Percentiles rank a stretch among this genome's conserved stretches.
phyloP scores from a whole-genome alignment of 2,113 vertebrate species.

The Pseudorasbora parva region DNA sequence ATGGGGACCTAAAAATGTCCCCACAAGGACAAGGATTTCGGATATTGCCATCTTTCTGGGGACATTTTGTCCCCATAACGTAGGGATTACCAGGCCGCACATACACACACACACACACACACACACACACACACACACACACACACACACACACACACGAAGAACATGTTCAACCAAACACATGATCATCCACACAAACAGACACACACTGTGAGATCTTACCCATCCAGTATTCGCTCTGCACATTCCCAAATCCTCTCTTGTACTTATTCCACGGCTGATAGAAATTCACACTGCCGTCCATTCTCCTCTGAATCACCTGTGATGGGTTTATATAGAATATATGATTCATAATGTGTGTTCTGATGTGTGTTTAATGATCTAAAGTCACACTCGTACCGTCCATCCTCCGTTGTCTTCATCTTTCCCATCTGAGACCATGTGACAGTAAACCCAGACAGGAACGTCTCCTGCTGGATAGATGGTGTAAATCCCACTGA shows the following conservation, averaged over 20 bases:
- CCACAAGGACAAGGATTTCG: too few relatives aligned
- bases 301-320: conserved; percentile 70
- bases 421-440: neutral
- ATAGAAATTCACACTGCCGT: conserved; percentile 63
- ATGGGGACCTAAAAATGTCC: too few relatives aligned
- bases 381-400: conserved; percentile 51
- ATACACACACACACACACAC: conserved; percentile 61
- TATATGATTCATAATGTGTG: neutral
- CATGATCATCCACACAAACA: neutral
- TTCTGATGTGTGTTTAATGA: neutral
- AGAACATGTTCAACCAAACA: conserved; percentile 38
- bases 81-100: too few relatives aligned
- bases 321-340: conserved; percentile 50
- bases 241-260: conserved; percentile 59
- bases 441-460: neutral
- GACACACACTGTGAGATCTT: conserved; percentile 27
- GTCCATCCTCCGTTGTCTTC: conserved; percentile 68
- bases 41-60: too few relatives aligned
- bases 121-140: conserved; percentile 56
- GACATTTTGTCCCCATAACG: too few relatives aligned
- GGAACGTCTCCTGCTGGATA: conserved; percentile 47
- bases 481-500: conserved; percentile 62
- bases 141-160: conserved; percentile 63
- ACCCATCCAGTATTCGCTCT: conserved; percentile 69
- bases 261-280: conserved; percentile 61